phyloP scores from a whole-genome alignment of 2,797 vertebrate genomes.

The Podarcis lilfordi region DNA sequence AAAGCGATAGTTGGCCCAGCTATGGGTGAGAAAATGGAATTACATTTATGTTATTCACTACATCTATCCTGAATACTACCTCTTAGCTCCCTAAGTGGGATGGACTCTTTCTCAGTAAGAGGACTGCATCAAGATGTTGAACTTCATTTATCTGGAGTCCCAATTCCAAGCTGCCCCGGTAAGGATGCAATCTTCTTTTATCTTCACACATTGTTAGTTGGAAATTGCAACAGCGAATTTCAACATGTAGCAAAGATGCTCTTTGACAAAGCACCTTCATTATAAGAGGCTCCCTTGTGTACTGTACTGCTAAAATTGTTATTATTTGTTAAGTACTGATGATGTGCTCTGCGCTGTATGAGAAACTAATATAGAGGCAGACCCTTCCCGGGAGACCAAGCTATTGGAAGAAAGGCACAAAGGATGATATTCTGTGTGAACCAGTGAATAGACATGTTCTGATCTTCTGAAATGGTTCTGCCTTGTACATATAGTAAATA shows the following conservation, averaged over 20 bases:
- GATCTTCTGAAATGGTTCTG: slow-evolving; percentile 66
- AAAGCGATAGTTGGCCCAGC: not conserved
- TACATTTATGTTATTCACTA: not conserved
- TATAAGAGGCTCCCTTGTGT: slow-evolving; percentile 69
- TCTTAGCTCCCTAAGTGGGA: not conserved
- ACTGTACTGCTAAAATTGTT: slow-evolving; percentile 59
- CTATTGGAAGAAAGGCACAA: slow-evolving; percentile 61
- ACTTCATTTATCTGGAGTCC: not conserved
- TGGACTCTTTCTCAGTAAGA: not conserved
- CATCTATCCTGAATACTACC: not conserved
- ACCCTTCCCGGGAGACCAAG: slow-evolving; percentile 63
- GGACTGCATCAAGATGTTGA: not conserved
- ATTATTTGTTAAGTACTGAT: slow-evolving; percentile 62
- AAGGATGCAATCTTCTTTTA: slow-evolving; percentile 54
- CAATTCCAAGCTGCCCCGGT: not conserved
- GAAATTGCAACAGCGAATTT: slow-evolving; percentile 45
- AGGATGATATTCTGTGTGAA: slow-evolving; percentile 63
- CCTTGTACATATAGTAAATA: slow-evolving; percentile 65
- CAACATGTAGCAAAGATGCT: slow-evolving; percentile 51
- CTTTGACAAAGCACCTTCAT: slow-evolving; percentile 71
- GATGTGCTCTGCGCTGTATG: slow-evolving; percentile 36
- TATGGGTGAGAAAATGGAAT: not conserved
- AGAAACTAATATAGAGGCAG: slow-evolving; percentile 68
- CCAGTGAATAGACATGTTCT: slow-evolving; percentile 46
- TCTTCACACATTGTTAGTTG: slow-evolving; percentile 35